Evolutionary conservation across 1,140 invertebrate species (phyloP).

Genomic region (Tyrophagus putrescentiae): DNA sequence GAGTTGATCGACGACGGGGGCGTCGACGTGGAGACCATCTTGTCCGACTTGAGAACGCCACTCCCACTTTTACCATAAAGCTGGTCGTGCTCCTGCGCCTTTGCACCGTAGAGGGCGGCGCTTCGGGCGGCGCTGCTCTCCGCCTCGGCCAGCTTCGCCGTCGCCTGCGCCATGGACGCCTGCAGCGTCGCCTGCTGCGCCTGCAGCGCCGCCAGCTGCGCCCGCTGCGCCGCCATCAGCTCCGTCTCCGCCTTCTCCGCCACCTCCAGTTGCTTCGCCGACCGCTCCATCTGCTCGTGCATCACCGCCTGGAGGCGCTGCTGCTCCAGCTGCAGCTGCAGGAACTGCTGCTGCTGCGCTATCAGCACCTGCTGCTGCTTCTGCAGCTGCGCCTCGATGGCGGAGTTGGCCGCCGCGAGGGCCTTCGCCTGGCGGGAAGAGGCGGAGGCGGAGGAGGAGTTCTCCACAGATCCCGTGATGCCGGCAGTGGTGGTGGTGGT

Average conservation of each 20-base stretch:
- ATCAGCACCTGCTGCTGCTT: slow-evolving; percentile 23
- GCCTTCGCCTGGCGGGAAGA: neutral
- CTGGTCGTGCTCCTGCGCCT: no score
- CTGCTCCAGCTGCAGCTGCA: slow-evolving; percentile 22
- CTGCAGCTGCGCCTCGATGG: slow-evolving; percentile 19
- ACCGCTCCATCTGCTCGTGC: slow-evolving; percentile 24
- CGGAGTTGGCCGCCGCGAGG: neutral
- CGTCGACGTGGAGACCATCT: neutral
- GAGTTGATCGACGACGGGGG: neutral
- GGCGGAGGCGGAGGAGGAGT: no score
- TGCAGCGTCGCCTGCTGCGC: neutral
- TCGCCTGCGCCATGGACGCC: no score
- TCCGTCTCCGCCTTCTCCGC: neutral
- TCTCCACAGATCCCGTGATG: neutral
- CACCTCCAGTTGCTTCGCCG: no score
- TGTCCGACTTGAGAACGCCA: slow-evolving; percentile 1
- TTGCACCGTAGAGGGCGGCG: no score
- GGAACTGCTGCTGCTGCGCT: slow-evolving; percentile 26
- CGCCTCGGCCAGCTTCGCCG: no score
- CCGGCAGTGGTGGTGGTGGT: neutral
- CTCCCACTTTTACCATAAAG: no score
- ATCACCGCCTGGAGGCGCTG: slow-evolving; percentile 13
- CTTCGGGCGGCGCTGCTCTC: no score
- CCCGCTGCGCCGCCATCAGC: neutral
- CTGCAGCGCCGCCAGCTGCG: neutral